phyloP scores from a whole-genome alignment of 2,888 invertebrate species.

The Meta bourneti region DNA sequence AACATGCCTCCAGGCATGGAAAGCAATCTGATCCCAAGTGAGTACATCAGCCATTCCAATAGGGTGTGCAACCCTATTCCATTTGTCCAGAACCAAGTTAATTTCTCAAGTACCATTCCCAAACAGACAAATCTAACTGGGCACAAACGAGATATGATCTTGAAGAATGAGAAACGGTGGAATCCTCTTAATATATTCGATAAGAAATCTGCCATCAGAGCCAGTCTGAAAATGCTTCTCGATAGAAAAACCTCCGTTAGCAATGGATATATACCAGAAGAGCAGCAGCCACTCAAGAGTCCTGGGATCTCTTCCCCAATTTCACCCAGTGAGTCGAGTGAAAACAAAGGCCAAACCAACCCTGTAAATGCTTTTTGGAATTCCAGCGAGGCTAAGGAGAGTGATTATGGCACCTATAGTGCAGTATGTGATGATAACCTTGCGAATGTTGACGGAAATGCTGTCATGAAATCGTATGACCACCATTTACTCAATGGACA shows the following conservation, averaged over 20 bases:
- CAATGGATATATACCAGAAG: slow-evolving; percentile 57
- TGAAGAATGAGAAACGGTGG: slow-evolving; percentile 45
- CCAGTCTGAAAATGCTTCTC: slow-evolving; percentile 44
- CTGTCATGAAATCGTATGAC: slow-evolving; percentile 33
- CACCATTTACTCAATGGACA: slow-evolving; percentile 45
- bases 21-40: slow-evolving; percentile 81
- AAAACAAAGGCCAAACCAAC: slow-evolving; percentile 58
- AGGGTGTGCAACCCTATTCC: slow-evolving; percentile 83
- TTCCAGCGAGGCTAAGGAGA: slow-evolving; percentile 23
- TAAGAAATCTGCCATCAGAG: slow-evolving; percentile 35
- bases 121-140: slow-evolving; percentile 80
- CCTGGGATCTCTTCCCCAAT: slow-evolving; percentile 57
- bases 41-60: slow-evolving; percentile 80
- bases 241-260: slow-evolving; percentile 58
- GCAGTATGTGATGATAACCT: slow-evolving; percentile 1
- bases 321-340: slow-evolving; percentile 37
- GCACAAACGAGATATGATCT: slow-evolving; percentile 73
- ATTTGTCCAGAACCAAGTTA: slow-evolving; percentile 88
- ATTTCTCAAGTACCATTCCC: slow-evolving; percentile 78
- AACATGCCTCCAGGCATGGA: slow-evolving; percentile 80
- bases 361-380: slow-evolving; percentile 61
- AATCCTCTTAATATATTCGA: slow-evolving; percentile 57
- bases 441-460: slow-evolving; percentile 11
- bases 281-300: slow-evolving; percentile 70
- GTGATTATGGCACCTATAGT: slow-evolving; percentile 24